phyloP scores from a whole-genome alignment of 2,113 vertebrate species.

The Orthonyx spaldingii region DNA sequence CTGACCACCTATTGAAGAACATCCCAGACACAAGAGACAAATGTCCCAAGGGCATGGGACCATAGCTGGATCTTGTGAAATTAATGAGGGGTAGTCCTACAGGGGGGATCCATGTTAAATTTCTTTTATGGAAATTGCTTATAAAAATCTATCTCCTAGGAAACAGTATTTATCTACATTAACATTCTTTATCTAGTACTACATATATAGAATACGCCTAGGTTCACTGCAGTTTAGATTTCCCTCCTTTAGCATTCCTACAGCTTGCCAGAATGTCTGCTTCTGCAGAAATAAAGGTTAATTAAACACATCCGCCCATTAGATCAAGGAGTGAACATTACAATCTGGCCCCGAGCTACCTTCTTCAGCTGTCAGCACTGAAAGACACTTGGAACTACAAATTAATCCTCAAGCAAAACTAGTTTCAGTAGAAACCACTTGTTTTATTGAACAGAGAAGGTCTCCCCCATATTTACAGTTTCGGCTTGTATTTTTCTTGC shows the following conservation, averaged over 20 bases:
- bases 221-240: not conserved
- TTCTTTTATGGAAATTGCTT: not conserved
- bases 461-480: not conserved
- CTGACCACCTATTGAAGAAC: not conserved
- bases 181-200: not conserved
- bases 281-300: conserved; percentile 57
- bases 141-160: not conserved
- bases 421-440: conserved; percentile 41
- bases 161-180: conserved; percentile 1
- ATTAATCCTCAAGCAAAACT: conserved; percentile 31
- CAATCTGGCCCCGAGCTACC: conserved; percentile 44
- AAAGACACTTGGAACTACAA: conserved; percentile 51
- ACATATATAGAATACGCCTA: not conserved
- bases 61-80: not conserved
- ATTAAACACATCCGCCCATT: conserved; percentile 61
- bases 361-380: conserved; percentile 55
- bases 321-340: conserved; percentile 34
- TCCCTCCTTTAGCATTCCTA: conserved; percentile 24
- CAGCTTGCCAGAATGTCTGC: conserved; percentile 43
- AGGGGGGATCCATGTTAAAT: not conserved
- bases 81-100: not conserved
- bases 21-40: not conserved
- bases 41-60: not conserved
- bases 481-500: not conserved
- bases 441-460: conserved; percentile 7